phyloP scores from a whole-genome alignment of 2,797 vertebrate species.

The Anguilla pacifica region DNA sequence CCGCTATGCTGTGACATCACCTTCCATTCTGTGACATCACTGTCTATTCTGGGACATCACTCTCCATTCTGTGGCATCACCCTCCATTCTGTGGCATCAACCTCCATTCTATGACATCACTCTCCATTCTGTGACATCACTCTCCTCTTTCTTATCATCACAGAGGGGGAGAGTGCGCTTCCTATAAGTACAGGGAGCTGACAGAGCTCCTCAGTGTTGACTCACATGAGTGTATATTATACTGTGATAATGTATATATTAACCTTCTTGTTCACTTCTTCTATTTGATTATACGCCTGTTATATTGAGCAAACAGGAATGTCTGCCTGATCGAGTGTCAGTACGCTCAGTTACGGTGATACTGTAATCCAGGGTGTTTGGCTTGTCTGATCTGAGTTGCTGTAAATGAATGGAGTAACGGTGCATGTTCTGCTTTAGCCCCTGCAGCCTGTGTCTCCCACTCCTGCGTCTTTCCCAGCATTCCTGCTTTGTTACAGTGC shows the following conservation, averaged over 20 bases:
- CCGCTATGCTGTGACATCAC: no score
- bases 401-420: neutral
- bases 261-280: neutral
- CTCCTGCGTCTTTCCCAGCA: neutral
- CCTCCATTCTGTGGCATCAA: no score
- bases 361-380: neutral
- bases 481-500: neutral
- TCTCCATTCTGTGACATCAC: neutral
- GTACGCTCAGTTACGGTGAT: neutral
- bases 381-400: neutral
- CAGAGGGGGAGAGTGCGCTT: neutral
- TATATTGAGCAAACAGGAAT: neutral
- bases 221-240: no score
- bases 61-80: no score
- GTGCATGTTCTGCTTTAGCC: neutral
- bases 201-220: no score
- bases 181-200: neutral
- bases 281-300: neutral
- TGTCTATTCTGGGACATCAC: no score
- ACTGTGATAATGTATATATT: no score
- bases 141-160: neutral
- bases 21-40: no score
- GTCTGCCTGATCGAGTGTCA: neutral
- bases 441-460: neutral
- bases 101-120: no score